phyloP scores from a whole-genome alignment of 2,113 vertebrate species.

The Trogon surrucura region DNA sequence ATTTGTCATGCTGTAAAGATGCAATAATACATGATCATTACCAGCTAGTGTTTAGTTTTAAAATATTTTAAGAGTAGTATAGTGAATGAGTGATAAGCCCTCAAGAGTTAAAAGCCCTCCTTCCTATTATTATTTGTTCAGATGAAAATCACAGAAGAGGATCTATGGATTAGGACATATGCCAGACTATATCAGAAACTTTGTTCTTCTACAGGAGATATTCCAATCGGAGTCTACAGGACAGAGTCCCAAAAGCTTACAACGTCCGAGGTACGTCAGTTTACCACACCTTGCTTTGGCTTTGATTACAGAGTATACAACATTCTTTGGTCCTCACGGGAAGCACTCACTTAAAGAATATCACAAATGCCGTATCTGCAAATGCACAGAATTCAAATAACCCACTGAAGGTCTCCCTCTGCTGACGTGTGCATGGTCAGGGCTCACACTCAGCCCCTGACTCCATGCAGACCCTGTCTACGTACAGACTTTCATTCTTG shows the following conservation, averaged over 20 bases:
- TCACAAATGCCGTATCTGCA: neutral
- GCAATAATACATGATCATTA: neutral
- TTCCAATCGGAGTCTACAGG: slow-evolving; percentile 92
- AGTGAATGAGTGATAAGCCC: neutral
- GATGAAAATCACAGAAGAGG: slow-evolving; percentile 93
- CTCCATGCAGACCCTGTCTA: neutral
- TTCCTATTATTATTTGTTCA: slow-evolving; percentile 56
- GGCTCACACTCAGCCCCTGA: neutral
- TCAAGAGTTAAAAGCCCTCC: neutral
- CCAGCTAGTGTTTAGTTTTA: neutral
- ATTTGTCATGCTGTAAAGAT: neutral
- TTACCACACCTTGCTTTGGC: neutral
- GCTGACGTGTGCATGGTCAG: neutral
- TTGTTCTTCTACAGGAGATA: slow-evolving; percentile 92
- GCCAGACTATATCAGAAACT: slow-evolving; percentile 95
- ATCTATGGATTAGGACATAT: slow-evolving; percentile 93
- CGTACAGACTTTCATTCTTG: neutral
- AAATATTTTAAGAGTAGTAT: neutral
- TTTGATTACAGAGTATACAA: neutral
- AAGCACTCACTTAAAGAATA: neutral
- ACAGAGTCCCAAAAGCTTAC: slow-evolving; percentile 90
- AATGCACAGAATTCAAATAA: neutral
- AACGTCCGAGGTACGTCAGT: slow-evolving; percentile 83
- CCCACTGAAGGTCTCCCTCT: neutral
- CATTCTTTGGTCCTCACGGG: neutral